These are phyloP conservation scores for Apolygus lucorum DNA, from an alignment of 1,140 invertebrate genomes.

Conservation along the genomic window DNA sequence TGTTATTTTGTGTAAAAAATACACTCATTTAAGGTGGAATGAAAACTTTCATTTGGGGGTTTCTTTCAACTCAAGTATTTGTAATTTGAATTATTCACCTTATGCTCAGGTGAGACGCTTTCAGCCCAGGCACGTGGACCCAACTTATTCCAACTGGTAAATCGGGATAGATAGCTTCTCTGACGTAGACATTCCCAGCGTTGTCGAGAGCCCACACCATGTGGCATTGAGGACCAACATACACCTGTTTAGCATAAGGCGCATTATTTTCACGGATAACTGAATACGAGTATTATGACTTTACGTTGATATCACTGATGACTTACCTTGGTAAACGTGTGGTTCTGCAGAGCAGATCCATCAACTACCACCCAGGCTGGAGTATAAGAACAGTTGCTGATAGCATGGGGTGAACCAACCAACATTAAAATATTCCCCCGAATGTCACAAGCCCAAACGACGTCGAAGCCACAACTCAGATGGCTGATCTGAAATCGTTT, in stretches of 20 bases:
- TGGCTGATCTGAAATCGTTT: conserved; percentile 39
- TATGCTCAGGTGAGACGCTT: conserved; percentile 43
- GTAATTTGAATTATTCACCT: conserved; percentile 36
- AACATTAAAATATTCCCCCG: conserved; percentile 43
- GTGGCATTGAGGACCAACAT: conserved; percentile 42
- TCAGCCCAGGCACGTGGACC: conserved; percentile 45
- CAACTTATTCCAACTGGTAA: conserved; percentile 46
- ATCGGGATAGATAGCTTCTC: conserved; percentile 45
- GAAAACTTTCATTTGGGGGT: too few relatives aligned
- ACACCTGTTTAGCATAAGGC: too few relatives aligned
- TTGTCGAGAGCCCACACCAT: conserved; percentile 52
- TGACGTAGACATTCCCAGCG: conserved; percentile 44
- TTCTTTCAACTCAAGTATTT: background rate
- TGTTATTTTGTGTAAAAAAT: too few relatives aligned
- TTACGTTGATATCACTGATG: too few relatives aligned
- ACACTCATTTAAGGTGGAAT: too few relatives aligned
- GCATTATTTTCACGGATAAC: too few relatives aligned
- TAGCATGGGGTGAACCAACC: conserved; percentile 43
- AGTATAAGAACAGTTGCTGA: conserved; percentile 39
- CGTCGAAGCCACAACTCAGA: conserved; percentile 42
- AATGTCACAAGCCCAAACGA: conserved; percentile 47
- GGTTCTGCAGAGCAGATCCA: conserved; percentile 26
- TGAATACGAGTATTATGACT: too few relatives aligned
- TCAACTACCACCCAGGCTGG: conserved; percentile 46
- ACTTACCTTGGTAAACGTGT: conserved; percentile 33